Percentiles rank a stretch among this genome's conserved stretches.
These are phyloP conservation scores for Sinopyrophorus schimmeli DNA, from an alignment of 2,888 invertebrate genomes.

Conservation along the genomic window DNA sequence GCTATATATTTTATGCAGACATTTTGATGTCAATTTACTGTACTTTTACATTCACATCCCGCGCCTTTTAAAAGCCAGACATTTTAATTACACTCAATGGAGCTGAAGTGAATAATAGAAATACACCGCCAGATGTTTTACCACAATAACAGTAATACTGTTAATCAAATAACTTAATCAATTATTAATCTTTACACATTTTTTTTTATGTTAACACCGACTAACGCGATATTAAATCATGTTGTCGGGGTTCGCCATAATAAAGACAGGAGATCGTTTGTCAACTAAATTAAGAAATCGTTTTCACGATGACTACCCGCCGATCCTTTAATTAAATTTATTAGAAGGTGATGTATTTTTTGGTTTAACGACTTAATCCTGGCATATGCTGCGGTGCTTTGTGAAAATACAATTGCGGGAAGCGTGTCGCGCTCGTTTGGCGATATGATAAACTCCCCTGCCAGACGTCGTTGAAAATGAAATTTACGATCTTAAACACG, in stretches of 20 bases:
- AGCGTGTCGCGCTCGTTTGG: conserved; percentile 40
- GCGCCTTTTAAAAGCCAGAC: conserved; percentile 17
- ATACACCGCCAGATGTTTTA: background rate
- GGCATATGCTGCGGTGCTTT: conserved; percentile 43
- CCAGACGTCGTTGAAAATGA: conserved; percentile 40
- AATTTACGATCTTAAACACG: conserved; percentile 40
- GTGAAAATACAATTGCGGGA: conserved; percentile 43
- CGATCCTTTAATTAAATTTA: conserved; percentile 35
- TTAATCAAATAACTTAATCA: conserved; percentile 1
- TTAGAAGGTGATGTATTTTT: conserved; percentile 39
- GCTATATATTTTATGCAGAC: conserved; percentile 10
- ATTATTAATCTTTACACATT: background rate
- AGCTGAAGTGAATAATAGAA: conserved; percentile 13
- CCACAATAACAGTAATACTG: background rate
- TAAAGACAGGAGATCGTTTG: too few relatives aligned
- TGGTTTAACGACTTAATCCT: conserved; percentile 45
- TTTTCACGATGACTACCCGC: conserved; percentile 8
- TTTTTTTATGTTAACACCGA: background rate
- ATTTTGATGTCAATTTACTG: conserved; percentile 19
- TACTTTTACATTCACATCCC: conserved; percentile 16
- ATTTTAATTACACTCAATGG: conserved; percentile 14
- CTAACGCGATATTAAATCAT: background rate
- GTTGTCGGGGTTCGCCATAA: conserved; percentile 2
- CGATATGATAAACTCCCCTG: conserved; percentile 42
- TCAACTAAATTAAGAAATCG: background rate